A percentile compares a stretch with the other conserved stretches of the same genome.
Evolutionary conservation across 2,797 vertebrate genomes (phyloP).

Genomic region (Tenualosa thibaudeaui): DNA sequence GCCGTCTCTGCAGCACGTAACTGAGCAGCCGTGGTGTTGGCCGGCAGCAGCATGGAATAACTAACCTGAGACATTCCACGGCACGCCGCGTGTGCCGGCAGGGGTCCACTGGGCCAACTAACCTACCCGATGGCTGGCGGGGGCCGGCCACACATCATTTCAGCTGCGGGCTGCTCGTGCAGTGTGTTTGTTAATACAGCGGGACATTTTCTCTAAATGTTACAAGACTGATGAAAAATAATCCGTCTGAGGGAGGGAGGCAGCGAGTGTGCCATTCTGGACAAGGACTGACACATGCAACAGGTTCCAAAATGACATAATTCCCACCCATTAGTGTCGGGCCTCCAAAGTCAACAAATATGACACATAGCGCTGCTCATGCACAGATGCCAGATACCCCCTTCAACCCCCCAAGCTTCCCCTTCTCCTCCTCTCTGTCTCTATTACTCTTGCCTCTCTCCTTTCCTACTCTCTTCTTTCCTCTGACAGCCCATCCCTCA

Average conservation of each 20-base stretch:
- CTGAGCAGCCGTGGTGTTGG: constrained; percentile 19
- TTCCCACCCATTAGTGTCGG: constrained; percentile 39
- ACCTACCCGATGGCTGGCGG: constrained; percentile 24
- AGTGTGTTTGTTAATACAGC: constrained; percentile 44
- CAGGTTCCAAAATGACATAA: constrained; percentile 49
- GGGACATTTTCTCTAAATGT: constrained; percentile 50
- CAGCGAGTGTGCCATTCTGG: constrained; percentile 46
- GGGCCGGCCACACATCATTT: constrained; percentile 30
- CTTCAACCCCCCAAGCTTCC: neutral
- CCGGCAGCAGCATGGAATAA: constrained; percentile 37
- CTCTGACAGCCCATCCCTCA: neutral
- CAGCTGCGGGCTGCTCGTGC: constrained; percentile 12
- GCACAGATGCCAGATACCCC: neutral
- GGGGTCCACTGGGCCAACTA: neutral
- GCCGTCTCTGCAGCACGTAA: neutral
- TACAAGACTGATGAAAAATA: constrained; percentile 53
- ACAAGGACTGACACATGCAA: constrained; percentile 47
- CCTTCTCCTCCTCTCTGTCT: neutral
- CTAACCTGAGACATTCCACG: constrained; percentile 36
- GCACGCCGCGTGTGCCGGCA: neutral
- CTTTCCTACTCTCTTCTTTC: neutral
- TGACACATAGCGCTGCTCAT: constrained; percentile 47
- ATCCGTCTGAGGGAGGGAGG: constrained; percentile 31
- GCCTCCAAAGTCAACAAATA: constrained; percentile 53
- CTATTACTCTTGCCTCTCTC: constrained; percentile 25